Conservation (phyloP, 92 coral and sea anemone genomes). For the Parazoanthus darwini region DNA sequence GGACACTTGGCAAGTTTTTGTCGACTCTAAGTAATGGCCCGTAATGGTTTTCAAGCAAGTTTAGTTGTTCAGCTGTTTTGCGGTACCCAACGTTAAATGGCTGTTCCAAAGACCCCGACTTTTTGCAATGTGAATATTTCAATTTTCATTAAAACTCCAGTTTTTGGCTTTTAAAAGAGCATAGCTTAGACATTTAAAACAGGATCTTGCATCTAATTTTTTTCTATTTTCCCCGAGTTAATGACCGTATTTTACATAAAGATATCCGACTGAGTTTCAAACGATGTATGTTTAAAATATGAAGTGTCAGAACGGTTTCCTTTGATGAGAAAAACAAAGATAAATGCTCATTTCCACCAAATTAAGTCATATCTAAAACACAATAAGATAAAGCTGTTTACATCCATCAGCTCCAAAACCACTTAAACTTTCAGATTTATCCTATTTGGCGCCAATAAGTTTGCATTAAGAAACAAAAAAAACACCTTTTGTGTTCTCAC, state of each 20-base stretch:
- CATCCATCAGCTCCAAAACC: background rate
- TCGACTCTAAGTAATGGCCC: background rate
- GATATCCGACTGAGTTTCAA: background rate
- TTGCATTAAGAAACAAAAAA: background rate
- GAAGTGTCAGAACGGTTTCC: background rate
- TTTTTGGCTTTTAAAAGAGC: background rate
- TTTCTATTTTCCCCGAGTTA: background rate
- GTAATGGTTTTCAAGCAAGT: background rate
- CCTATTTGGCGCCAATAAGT: background rate
- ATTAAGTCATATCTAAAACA: background rate
- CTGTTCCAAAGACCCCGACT: background rate
- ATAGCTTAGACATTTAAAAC: too few species aligned
- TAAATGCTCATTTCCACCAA: background rate
- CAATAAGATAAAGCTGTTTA: background rate
- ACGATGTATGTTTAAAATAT: background rate
- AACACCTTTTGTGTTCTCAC: background rate
- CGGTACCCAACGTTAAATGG: background rate
- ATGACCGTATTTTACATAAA: background rate
- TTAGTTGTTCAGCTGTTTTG: background rate
- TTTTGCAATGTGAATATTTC: background rate
- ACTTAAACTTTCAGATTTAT: background rate
- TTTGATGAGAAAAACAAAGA: background rate
- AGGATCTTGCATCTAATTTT: too few species aligned
- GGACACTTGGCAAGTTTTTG: background rate
- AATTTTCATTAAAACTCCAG: background rate